Evolutionary conservation across 2,888 invertebrate genomes (phyloP), one percentile per base, ranked within the genome.

Genomic region (Fissipunctia ypsillon): DNA sequence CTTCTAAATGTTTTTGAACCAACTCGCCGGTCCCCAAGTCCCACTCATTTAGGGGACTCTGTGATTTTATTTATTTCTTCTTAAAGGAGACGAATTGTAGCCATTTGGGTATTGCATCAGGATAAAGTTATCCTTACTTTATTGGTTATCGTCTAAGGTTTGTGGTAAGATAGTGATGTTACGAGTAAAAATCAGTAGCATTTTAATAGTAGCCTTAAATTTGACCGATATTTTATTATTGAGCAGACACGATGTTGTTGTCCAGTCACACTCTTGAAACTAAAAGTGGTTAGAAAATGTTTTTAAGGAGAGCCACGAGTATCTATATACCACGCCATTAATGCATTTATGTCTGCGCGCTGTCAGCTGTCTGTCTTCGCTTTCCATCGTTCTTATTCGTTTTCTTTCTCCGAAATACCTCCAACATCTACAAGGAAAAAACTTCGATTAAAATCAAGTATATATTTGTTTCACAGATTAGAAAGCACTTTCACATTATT

Each of bases 61-160:
- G n/a, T 31, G 52, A 50, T 65, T 79, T 70, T 69, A 70, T 83
- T 71, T 67, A 57, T 59, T 56, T 57, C 22, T 22, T 38, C 25
- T 60, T 50, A 0, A 4, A 19, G 28, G 52, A 68, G 25, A 43
- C 19, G 28, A 66, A 59, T 52, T 67, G 59, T 50, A 56, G 2
- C 5, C 5, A 31, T 41, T 73, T 38, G 31, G 3, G n/a, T 3
- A 35, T 48, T 43, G n/a, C 7, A 10, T 35, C 16, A 54, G 6
- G 31, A 41, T 28, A 31, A 35, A 41, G 5, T 60, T 25, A 73
- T 9, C 7, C 19, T 25, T 31, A 10, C 19, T 31, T 45, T 35
- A 16, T 5, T 61, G 28, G 28, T n/a, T 67, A n/a, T 59, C 9
- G 16, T 28, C n/a, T 25, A 19, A 2, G 12, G 6, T 50, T 1